Evolutionary conservation across 2,797 vertebrate genomes (phyloP), one percentile per base, ranked within the genome.

Genomic region (Tragopan temminckii): DNA sequence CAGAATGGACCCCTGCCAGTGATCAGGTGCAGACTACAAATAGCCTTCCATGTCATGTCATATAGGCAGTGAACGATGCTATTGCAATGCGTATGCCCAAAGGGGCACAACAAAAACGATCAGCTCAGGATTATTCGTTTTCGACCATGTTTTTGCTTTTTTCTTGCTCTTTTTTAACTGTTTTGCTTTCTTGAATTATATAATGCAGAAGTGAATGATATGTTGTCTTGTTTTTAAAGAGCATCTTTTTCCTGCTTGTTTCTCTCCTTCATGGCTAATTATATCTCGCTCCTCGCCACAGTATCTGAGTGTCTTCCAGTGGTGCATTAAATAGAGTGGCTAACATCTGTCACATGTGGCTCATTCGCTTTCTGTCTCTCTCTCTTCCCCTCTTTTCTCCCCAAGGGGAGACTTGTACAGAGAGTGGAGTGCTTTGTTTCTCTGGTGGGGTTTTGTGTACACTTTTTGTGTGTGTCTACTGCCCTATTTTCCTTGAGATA

Each of bases 281-380:
- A 84, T 20, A 72, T 40, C 87, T 77, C 61, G 80, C 63, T 94
- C 77, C 78, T 92, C 91, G 68, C 80, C 1, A 0, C 58, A 58
- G 87, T 77, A 91, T 86, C 95, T 84, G 93, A 96, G 92, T 92
- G 89, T 96, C 94, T 96, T 96, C 94, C 89, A 93, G 95, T 92
- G 96, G 92, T 94, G 90, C 94, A 95, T 94, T 95, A 95, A 96
- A 96, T 86, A 95, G 94, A 89, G 85, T 86, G 94, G 92, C 87
- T 95, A 95, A 95, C 94, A 96, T 97, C 93, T 97, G 95, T 96
- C 95, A 97, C 92, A 93, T 89, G 95, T 95, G 93, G 89, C 91
- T 97, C 92, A 82, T 95, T 92, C 21, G 5, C 80, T 95, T 82
- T 85, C 71, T 90, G 27, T 52, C 88, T 90, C 50, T 2, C 76